Evolutionary conservation across 92 coral and sea anemone species (phyloP).

Genomic region (Scolanthus callimorphus): DNA sequence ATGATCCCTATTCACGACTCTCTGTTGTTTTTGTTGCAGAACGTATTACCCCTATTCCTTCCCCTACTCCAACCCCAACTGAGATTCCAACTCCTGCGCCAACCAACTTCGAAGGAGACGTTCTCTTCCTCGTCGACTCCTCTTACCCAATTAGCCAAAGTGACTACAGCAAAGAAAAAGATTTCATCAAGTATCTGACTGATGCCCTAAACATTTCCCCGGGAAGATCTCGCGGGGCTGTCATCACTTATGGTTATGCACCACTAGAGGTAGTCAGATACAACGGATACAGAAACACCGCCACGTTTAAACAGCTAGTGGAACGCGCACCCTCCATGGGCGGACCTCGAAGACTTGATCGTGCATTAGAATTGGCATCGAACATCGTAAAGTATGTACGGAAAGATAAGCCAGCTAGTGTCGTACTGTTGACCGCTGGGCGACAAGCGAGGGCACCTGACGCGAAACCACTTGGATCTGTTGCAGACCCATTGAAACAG

Average conservation of each 20-base stretch:
- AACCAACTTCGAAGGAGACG: conserved; percentile 55
- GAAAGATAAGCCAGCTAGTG: conserved; percentile 41
- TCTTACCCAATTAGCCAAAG: conserved; percentile 46
- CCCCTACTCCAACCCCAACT: no score
- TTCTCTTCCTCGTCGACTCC: conserved; percentile 78
- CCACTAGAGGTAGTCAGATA: conserved; percentile 41
- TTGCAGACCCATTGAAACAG: conserved; percentile 41
- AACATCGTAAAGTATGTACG: conserved; percentile 44
- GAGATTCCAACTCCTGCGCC: no score
- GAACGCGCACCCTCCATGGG: conserved; percentile 57
- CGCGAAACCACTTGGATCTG: conserved; percentile 15
- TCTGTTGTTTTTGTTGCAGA: no score
- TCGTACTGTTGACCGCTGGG: conserved; percentile 55
- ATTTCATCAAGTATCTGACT: conserved; percentile 55
- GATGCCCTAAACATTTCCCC: conserved; percentile 51
- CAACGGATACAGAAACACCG: conserved; percentile 26
- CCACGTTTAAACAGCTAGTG: conserved; percentile 31
- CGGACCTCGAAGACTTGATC: conserved; percentile 57
- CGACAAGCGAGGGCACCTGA: conserved; percentile 18
- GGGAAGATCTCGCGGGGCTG: conserved; percentile 60
- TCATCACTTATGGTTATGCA: conserved; percentile 50
- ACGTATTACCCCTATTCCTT: no score
- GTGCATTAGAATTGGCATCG: conserved; percentile 55
- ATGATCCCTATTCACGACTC: no score
- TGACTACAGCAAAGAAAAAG: conserved; percentile 48